phyloP scores from a whole-genome alignment of 2,797 vertebrate species.

The Onychomys torridus region DNA sequence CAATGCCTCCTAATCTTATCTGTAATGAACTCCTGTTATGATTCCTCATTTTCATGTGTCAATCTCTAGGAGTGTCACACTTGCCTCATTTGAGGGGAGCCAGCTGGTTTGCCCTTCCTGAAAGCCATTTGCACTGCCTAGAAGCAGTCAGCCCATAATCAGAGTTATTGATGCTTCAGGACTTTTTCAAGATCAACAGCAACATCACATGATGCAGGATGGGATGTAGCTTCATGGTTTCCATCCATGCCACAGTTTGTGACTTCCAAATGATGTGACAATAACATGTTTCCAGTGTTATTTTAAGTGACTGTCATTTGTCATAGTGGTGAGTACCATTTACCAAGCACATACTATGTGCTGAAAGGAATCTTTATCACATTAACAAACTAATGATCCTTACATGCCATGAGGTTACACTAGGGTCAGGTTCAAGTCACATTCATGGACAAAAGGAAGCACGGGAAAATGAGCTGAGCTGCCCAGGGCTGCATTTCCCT shows the following conservation, averaged over 20 bases:
- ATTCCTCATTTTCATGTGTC: not conserved
- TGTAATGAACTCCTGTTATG: not conserved
- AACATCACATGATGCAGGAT: not conserved
- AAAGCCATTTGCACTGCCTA: not conserved
- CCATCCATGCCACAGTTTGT: not conserved
- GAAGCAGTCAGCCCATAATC: not conserved
- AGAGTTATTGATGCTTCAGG: not conserved
- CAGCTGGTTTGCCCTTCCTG: not conserved
- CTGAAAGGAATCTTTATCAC: not conserved
- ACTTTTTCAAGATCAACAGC: not conserved
- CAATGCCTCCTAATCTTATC: not conserved
- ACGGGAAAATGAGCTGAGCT: not conserved
- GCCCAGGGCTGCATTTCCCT: accelerated
- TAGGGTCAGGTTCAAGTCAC: not conserved
- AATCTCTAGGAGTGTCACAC: not conserved
- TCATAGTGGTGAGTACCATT: not conserved
- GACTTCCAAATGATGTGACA: not conserved
- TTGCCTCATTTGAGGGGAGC: not conserved
- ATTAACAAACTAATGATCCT: not conserved
- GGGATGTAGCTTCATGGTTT: not conserved
- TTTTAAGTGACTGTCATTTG: not conserved
- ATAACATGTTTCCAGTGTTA: not conserved
- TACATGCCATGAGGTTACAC: not conserved
- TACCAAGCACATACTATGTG: not conserved
- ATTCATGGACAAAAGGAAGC: not conserved